Conservation (phyloP, 2,113 vertebrate genomes). For the Trochalopteron elliotii region DNA sequence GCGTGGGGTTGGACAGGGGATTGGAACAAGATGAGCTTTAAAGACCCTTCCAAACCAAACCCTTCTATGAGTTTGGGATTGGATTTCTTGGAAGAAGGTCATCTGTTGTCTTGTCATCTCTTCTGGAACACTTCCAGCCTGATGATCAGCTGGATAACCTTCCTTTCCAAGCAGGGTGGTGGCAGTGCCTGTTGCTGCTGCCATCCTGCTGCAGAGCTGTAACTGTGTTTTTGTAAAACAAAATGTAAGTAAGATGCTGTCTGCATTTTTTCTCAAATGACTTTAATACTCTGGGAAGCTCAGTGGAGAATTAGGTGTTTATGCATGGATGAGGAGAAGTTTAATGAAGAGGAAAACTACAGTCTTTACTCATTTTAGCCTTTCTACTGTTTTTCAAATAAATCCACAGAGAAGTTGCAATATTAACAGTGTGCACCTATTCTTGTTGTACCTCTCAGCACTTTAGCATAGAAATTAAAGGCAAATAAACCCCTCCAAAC, state of each 20-base stretch:
- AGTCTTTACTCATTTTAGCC: slow-evolving; percentile 49
- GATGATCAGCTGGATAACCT: background rate
- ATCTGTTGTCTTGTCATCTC: background rate
- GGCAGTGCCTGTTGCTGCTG: background rate
- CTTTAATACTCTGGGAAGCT: slow-evolving; percentile 31
- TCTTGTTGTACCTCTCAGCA: background rate
- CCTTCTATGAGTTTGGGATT: background rate
- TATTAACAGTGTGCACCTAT: slow-evolving; percentile 30
- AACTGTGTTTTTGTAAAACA: background rate
- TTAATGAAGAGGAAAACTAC: slow-evolving; percentile 68
- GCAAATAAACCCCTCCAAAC: background rate
- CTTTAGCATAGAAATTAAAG: slow-evolving; percentile 6
- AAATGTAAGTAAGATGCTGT: slow-evolving; percentile 29
- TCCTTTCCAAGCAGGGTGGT: background rate
- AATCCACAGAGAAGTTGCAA: background rate
- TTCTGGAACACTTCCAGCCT: background rate
- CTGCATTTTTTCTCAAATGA: slow-evolving; percentile 27
- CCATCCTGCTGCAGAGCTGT: background rate
- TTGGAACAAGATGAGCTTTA: background rate
- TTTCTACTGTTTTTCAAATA: slow-evolving; percentile 49
- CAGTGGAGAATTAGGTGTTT: slow-evolving; percentile 62
- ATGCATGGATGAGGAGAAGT: slow-evolving; percentile 46
- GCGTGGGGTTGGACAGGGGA: background rate
- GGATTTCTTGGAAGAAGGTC: background rate
- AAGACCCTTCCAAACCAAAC: background rate